Percentiles rank a stretch among this genome's conserved stretches.
Conservation (phyloP, 2,797 vertebrate genomes). For the Neopelma chrysocephalum region DNA sequence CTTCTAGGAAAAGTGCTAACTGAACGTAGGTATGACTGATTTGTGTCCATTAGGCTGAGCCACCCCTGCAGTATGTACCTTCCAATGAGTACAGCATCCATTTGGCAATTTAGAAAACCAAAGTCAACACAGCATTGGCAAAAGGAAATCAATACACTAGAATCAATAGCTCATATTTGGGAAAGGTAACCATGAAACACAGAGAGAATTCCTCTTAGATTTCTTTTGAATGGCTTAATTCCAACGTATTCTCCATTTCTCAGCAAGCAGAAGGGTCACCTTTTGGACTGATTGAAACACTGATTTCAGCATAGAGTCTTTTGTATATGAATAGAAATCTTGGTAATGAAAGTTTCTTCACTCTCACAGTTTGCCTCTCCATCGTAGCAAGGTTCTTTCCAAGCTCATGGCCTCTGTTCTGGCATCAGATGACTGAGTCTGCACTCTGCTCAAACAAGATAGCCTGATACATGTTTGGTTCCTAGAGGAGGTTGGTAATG, state of each 20-base stretch:
- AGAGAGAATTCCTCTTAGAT: not conserved
- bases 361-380: not conserved
- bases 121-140: not conserved
- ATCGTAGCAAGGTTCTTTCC: not conserved
- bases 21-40: not conserved
- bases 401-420: not conserved
- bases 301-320: not conserved
- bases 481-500: not conserved
- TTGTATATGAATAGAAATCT: not conserved
- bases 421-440: not conserved
- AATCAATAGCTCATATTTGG: not conserved
- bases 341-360: not conserved
- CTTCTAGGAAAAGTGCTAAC: not conserved
- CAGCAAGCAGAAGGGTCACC: not conserved
- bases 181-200: not conserved
- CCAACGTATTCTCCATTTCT: not conserved
- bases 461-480: not conserved
- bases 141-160: not conserved
- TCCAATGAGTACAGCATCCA: not conserved
- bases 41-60: rapidly evolving
- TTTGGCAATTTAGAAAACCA: not conserved
- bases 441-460: not conserved
- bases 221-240: not conserved
- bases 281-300: not conserved
- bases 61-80: not conserved